Conservation (phyloP, 2,113 vertebrate genomes). For the Chaetodon trifascialis region DNA sequence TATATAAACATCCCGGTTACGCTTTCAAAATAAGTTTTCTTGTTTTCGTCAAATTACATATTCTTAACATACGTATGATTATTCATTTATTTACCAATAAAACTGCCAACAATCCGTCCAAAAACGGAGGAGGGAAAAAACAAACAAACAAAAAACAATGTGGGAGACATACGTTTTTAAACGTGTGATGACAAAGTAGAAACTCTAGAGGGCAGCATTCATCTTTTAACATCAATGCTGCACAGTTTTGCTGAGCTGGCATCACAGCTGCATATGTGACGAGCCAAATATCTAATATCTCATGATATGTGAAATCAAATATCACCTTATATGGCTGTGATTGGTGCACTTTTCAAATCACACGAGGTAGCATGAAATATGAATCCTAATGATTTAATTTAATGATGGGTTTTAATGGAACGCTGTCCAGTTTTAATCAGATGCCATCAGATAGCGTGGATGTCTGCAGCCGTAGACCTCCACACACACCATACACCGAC, state of each 20-base stretch:
- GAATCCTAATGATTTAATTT: neutral
- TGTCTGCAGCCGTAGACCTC: neutral
- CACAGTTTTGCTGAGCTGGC: neutral
- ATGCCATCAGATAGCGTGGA: neutral
- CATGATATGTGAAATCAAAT: neutral
- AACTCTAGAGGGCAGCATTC: conserved; percentile 45
- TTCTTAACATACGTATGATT: too few relatives aligned
- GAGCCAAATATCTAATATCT: neutral
- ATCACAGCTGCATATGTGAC: neutral
- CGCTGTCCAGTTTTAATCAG: neutral
- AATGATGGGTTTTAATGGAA: neutral
- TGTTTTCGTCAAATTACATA: too few relatives aligned
- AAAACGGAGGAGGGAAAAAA: neutral
- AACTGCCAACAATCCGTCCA: neutral
- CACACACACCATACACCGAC: neutral
- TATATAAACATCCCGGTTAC: too few relatives aligned
- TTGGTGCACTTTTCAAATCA: neutral
- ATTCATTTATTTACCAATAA: too few relatives aligned
- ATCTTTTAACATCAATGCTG: neutral
- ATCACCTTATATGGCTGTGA: neutral
- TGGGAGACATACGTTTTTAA: neutral
- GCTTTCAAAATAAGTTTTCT: too few relatives aligned
- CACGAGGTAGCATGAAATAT: too few relatives aligned
- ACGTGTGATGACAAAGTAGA: neutral
- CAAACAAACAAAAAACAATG: too few relatives aligned